Percentiles rank a stretch among this genome's conserved stretches.
phyloP scores from a whole-genome alignment of 2,113 vertebrate species.

The Alces alces region DNA sequence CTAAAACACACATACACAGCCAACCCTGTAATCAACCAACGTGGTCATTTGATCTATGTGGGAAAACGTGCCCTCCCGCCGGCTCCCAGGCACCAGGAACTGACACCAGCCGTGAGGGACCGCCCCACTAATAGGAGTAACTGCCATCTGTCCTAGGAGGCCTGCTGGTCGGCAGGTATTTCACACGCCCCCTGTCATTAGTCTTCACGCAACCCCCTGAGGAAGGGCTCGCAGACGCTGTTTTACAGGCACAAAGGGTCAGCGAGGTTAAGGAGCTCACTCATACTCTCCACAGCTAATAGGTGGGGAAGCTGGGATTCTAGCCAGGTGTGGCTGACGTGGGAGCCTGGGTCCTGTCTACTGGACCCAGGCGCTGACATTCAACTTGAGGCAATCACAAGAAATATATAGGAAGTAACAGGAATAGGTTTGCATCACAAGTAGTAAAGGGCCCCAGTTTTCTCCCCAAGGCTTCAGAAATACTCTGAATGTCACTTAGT shows the following conservation, averaged over 20 bases:
- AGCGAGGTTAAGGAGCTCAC: accelerated
- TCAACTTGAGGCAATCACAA: accelerated
- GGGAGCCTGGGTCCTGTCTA: neutral
- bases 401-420: accelerated
- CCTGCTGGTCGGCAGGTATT: neutral
- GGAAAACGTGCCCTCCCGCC: neutral
- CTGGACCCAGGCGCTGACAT: accelerated
- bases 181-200: neutral
- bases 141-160: neutral
- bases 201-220: neutral
- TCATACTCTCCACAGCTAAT: neutral
- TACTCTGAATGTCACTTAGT: accelerated
- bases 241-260: neutral
- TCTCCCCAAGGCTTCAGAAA: neutral
- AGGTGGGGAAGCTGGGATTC: neutral
- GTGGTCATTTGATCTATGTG: conserved; percentile 63
- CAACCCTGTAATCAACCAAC: conserved; percentile 53
- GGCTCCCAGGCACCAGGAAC: neutral
- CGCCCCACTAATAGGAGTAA: neutral
- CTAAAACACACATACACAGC: neutral
- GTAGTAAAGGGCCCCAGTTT: accelerated
- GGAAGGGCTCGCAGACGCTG: neutral
- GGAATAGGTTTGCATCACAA: accelerated
- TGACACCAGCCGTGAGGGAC: neutral
- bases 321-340: neutral